Base-by-base conservation (phyloP, 2,113 vertebrate genomes). In the Syrmaticus mikado region DNA sequence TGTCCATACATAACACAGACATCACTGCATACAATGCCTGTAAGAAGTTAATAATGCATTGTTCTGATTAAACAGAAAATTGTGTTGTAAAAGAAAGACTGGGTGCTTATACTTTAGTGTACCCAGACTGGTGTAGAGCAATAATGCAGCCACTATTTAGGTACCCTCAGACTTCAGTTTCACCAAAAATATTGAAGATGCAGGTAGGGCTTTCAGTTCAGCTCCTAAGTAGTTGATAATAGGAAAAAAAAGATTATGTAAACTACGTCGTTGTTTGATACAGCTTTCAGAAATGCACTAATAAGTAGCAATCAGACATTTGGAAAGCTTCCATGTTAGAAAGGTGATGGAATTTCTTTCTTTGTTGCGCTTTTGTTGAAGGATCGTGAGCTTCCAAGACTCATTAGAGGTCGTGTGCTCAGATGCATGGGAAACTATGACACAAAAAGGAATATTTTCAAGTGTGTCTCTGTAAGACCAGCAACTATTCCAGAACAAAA, bases 351-450 rank as follows among this genome's bases (percentile, higher is more conserved):
- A 34, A 79, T 75, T 73, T 72, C 80, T 72, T 38, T 95, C 10
- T 89, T 95, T 78, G 9, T 91, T 92, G 4, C 81, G 55, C 79
- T 96, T 92, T 46, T 46, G 88, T 74, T 95, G 96, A 97, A 99
- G 99, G 99, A 99, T 88, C 98, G 98, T 46, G 97, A 98, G 43
- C 98, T 99, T 76, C 99, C 99, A 80, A 98, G 99, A 91, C 98
- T 99, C 86, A 99, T 99, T 92, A 98, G 99, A 95, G 99, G 99
- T 62, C 98, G 98, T 95, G 97, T 98, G 85, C 98, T 99, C 90
- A 98, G 99, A 53, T 99, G 98, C 92, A 97, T 99, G 95, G 99
- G 99, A 41, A 99, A 98, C 97, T 99, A 99, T 58, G 98, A 99
- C 58, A 83, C 94, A 70, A 97, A 97, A 87, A 98, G 91, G 97